These are phyloP conservation scores for Mirounga angustirostris DNA, from an alignment of 2,113 vertebrate species.

Conservation along the genomic window DNA sequence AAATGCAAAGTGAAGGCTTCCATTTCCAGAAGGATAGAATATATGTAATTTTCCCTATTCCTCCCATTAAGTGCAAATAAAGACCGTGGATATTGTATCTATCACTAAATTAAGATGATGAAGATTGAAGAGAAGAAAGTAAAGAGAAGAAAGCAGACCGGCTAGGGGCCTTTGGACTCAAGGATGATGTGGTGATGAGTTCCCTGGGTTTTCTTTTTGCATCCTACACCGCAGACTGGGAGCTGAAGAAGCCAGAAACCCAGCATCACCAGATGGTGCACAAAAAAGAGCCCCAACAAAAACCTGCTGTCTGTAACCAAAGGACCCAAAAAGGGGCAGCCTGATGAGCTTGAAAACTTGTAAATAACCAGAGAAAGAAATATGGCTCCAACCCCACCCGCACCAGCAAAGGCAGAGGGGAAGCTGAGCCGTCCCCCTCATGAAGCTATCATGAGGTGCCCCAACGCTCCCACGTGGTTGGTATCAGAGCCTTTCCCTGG, in stretches of 20 bases:
- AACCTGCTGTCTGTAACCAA: background rate
- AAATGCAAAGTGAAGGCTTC: background rate
- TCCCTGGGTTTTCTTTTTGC: background rate
- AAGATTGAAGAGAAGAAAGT: background rate
- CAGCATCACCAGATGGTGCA: no score
- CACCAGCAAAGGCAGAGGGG: background rate
- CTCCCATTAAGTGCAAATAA: background rate
- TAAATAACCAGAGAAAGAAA: background rate
- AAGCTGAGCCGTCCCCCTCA: background rate
- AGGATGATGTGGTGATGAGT: background rate
- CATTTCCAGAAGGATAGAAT: background rate
- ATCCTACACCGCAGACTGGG: background rate
- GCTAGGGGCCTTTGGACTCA: rapidly evolving
- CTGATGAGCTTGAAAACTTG: background rate
- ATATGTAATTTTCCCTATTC: background rate
- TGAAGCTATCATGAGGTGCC: background rate
- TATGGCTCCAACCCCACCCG: background rate
- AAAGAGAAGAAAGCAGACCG: background rate
- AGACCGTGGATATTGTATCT: background rate
- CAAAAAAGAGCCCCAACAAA: background rate
- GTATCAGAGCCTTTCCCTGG: background rate
- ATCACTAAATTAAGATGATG: background rate
- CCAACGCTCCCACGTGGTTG: rapidly evolving
- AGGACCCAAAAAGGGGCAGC: background rate
- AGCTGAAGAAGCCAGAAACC: background rate